Conservation (phyloP, 2,797 vertebrate genomes). For the Dendrocincla tyrannina region DNA sequence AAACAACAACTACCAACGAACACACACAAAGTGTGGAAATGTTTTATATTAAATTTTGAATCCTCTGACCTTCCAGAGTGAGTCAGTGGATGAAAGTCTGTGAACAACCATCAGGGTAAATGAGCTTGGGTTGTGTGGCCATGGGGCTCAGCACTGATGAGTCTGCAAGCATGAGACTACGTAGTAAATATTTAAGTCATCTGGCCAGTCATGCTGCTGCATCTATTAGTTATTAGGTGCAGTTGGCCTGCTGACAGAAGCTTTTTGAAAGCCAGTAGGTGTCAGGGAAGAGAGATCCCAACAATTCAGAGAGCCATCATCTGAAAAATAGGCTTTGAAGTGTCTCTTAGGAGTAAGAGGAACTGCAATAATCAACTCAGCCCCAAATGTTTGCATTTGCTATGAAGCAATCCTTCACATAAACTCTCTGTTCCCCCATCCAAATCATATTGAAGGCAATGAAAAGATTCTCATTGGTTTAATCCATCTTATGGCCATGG, state of each 20-base stretch:
- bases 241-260: conserved; percentile 38
- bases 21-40: neutral
- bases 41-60: neutral
- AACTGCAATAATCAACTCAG: neutral
- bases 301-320: neutral
- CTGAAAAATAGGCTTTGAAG: neutral
- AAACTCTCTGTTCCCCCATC: conserved; percentile 16
- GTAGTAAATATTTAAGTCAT: conserved; percentile 21
- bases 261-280: conserved; percentile 19
- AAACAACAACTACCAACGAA: neutral
- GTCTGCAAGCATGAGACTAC: neutral
- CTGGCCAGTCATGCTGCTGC: conserved; percentile 13
- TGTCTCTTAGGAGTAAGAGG: conserved; percentile 2
- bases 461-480: conserved; percentile 17
- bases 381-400: neutral
- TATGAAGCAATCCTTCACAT: conserved; percentile 4
- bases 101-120: neutral
- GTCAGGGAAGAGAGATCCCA: neutral
- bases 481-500: conserved; percentile 16
- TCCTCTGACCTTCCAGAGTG: neutral
- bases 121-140: neutral
- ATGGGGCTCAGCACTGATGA: neutral
- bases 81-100: neutral
- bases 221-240: neutral
- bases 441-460: conserved; percentile 30